Base-by-base conservation (phyloP, 2,797 vertebrate genomes). In the Anguilla marmorata region DNA sequence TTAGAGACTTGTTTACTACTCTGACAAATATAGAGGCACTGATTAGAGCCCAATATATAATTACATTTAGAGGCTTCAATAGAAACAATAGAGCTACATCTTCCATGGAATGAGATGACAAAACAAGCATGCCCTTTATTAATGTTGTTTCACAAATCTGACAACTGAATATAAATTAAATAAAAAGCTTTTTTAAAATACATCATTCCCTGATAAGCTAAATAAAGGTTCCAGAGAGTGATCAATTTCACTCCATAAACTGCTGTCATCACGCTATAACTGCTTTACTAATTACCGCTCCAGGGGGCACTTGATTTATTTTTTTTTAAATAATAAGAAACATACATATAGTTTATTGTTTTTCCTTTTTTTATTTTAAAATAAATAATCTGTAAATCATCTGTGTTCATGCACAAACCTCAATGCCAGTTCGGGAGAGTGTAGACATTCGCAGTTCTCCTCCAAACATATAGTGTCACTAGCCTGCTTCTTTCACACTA, bases 241-340 rank as follows among this genome's bases (percentile, higher is more conserved):
- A 82, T 80, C 7, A 21, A 19, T 50, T 82, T 82, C 79, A 82
- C 45, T 82, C 41, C 37, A 41, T 76, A 50, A 82, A 50, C 79
- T 50, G 16, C 45, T 50, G 41, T 82, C 79, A 48, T 50, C 79
- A 82, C 79, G 24, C 41, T 9, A 24, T 60, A 30, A 37, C 56
- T 87, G 58, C 48, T 88, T 84, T 58, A 24, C 2, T 74, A 76
- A 84, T 66, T 37, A 19, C n/a, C 41, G 45, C 50, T 30, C 74
- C 50, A 88, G n/a, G 63, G 50, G 27, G 56, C 48, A 72, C 27
- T 54, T 30, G 27, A 52, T 87, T 72, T 6, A 69, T 87, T 45
- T 45, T 41, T 41, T 45, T 84, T 84, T 45, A 74, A 72, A 85
- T 14, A 63, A 85, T 56, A 79, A 45, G 74, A 79, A 33, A 66